phyloP scores from a whole-genome alignment of 2,113 vertebrate genomes.

The Heptranchias perlo region DNA sequence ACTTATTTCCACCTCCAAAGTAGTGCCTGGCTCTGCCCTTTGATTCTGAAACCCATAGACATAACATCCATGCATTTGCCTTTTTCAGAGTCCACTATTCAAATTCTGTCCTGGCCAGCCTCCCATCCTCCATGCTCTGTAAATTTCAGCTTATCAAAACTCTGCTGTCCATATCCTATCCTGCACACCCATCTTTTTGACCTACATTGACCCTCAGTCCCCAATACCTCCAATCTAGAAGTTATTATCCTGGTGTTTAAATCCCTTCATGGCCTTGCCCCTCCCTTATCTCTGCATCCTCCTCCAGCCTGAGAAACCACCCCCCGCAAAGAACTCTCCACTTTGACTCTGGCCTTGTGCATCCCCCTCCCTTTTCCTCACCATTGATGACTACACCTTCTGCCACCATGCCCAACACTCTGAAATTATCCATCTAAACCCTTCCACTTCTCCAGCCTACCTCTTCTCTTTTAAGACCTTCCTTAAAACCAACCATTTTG shows the following conservation, averaged over 20 bases:
- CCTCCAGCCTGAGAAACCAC: not conserved
- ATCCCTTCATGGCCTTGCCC: not conserved
- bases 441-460: no score
- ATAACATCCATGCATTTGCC: not conserved
- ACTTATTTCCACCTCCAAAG: not conserved
- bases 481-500: not conserved
- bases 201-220: not conserved
- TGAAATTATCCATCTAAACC: no score
- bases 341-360: not conserved
- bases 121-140: not conserved
- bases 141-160: not conserved
- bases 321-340: not conserved
- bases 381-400: not conserved
- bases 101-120: not conserved
- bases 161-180: no score
- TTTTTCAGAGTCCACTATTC: not conserved
- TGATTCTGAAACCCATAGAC: not conserved
- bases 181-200: not conserved
- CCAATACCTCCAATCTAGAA: not conserved
- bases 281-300: not conserved
- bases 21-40: not conserved
- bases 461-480: not conserved
- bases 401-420: no score
- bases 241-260: not conserved
- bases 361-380: not conserved